Evolutionary conservation across 30 jellyfish, hydroid and myxozoan species (phyloP), one percentile per base, ranked within the genome.

Genomic region (Turritopsis dohrnii): DNA sequence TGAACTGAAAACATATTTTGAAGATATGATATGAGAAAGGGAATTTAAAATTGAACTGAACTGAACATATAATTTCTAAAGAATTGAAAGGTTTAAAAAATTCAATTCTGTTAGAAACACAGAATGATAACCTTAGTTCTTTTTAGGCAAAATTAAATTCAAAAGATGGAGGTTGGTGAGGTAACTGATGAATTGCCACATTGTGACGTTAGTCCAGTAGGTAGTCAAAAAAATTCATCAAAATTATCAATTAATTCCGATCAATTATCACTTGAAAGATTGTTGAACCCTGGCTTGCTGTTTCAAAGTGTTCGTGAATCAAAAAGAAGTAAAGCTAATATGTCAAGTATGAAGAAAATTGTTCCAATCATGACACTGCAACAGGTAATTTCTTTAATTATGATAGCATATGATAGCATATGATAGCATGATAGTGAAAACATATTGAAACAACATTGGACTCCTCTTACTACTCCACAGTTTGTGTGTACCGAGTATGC

Each of bases 231-330:
- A 69, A 27, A n/a, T 9, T 69, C 77, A 9, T 23, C 28, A 69
- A 8, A 16, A 69, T 69, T 27, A 19, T n/a, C 31, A 8, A 9
- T 7, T 69, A 17, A 69, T 23, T 8, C 77, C 9, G 22, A 69
- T 69, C 77, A 69, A 19, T 69, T 69, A 69, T n/a, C 77, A 7
- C 30, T 69, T 23, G 77, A 69, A 69, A 23, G 77, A n/a, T 9
- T 69, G 77, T 21, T 69, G 30, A 69, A 69, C 30, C 77, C 77
- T 69, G 77, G 77, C 19, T 23, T 69, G 9, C 19, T 69, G 31
- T 69, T 69, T 69, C 77, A 69, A 69, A 69, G 77, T 69, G 77
- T 69, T 1, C 77, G 77, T 69, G 77, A 69, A 9, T n/a, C 77
- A 27, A 69, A 1, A 69, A 69, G 30, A 69, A 23, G 30, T 0